A percentile compares a stretch with the other conserved stretches of the same genome.
These are phyloP conservation scores for Diabrotica undecimpunctata DNA, from an alignment of 1,140 invertebrate species.

Conservation along the genomic window DNA sequence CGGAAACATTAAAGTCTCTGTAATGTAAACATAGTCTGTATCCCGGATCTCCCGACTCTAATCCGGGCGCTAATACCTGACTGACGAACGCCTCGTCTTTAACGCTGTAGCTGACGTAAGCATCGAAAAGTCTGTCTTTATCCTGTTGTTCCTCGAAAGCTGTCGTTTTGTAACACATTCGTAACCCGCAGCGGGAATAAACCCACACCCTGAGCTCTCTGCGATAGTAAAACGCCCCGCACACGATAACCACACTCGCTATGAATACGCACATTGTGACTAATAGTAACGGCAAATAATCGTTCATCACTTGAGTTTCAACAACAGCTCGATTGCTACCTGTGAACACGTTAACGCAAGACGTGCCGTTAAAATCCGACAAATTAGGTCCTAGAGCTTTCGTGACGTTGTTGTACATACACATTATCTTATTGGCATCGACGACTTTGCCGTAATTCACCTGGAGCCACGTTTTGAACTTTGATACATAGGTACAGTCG, in stretches of 20 bases:
- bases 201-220: constrained; percentile 82
- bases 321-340: constrained; percentile 63
- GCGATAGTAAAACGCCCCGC: constrained; percentile 75
- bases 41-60: constrained; percentile 70
- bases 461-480: constrained; percentile 73
- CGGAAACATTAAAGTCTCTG: constrained; percentile 77
- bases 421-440: constrained; percentile 64
- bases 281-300: constrained; percentile 72
- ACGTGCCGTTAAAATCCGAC: constrained; percentile 65
- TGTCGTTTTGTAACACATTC: constrained; percentile 78
- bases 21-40: constrained; percentile 84
- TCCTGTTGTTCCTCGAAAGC: constrained; percentile 72
- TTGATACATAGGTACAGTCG: constrained; percentile 77
- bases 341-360: constrained; percentile 61
- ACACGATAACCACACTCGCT: constrained; percentile 66
- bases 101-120: constrained; percentile 86
- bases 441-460: constrained; percentile 69
- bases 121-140: constrained; percentile 82
- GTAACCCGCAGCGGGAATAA: constrained; percentile 78
- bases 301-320: constrained; percentile 72
- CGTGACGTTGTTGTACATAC: constrained; percentile 64
- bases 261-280: constrained; percentile 71
- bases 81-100: constrained; percentile 87
- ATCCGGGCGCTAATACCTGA: constrained; percentile 75
- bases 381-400: constrained; percentile 56